Evolutionary conservation across 2,113 vertebrate species (phyloP).

Genomic region (Mesitornis unicolor): DNA sequence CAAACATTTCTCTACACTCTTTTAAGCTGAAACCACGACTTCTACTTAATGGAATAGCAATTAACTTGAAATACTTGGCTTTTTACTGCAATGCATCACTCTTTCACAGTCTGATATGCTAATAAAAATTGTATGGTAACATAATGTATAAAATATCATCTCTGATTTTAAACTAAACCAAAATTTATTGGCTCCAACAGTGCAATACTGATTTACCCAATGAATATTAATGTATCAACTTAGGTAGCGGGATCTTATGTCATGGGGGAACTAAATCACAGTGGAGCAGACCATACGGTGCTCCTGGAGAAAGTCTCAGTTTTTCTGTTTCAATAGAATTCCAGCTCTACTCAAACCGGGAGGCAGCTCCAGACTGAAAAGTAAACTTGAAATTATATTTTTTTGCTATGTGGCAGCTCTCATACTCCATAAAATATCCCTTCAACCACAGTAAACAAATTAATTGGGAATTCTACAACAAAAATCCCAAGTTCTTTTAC

Average conservation of each 20-base stretch:
- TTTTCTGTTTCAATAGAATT: background rate
- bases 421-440: background rate
- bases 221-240: slow-evolving; percentile 28
- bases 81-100: slow-evolving; percentile 51
- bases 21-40: slow-evolving; percentile 33
- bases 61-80: slow-evolving; percentile 60
- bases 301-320: background rate
- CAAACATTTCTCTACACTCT: slow-evolving; percentile 35
- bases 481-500: background rate
- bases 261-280: background rate
- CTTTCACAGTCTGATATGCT: slow-evolving; percentile 35
- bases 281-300: background rate
- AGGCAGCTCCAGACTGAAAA: background rate
- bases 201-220: background rate
- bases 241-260: background rate
- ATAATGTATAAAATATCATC: slow-evolving; percentile 54
- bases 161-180: slow-evolving; percentile 49
- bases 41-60: slow-evolving; percentile 60
- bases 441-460: background rate
- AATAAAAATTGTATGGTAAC: slow-evolving; percentile 59
- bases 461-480: background rate
- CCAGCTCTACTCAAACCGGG: background rate
- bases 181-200: slow-evolving; percentile 27
- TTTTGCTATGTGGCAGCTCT: background rate
- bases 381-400: background rate